Percentiles rank a stretch among this genome's conserved stretches.
Conservation (phyloP, 2,113 vertebrate genomes). For the Coracopsis vasa region DNA sequence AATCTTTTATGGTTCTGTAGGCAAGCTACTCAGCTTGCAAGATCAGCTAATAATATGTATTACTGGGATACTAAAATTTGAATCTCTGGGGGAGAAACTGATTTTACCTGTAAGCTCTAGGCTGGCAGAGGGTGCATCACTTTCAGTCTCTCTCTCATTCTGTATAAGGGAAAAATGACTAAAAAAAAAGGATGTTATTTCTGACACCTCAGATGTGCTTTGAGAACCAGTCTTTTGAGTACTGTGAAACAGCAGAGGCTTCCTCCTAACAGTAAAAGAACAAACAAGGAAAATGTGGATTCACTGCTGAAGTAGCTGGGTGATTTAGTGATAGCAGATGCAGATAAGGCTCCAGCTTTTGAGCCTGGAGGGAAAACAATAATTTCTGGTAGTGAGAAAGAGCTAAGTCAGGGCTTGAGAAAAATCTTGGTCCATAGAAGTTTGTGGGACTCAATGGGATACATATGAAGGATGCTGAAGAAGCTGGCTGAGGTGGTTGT, state of each 20-base stretch:
- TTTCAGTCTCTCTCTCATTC: neutral
- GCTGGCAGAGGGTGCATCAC: neutral
- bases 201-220: neutral
- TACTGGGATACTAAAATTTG: neutral
- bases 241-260: neutral
- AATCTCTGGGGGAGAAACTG: neutral
- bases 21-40: neutral
- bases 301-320: neutral
- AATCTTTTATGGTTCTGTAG: neutral
- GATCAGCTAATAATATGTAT: neutral
- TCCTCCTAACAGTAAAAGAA: neutral
- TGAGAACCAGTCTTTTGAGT: neutral
- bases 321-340: neutral
- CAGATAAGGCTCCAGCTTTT: neutral
- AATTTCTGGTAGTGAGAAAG: neutral
- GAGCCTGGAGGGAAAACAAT: neutral
- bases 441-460: neutral
- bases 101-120: neutral
- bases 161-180: neutral
- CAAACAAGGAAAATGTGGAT: neutral
- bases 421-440: neutral
- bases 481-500: neutral
- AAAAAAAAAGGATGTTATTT: neutral
- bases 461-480: neutral
- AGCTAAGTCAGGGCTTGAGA: neutral